phyloP scores from a whole-genome alignment of 1,140 invertebrate species.

The Drosophila novamexicana region DNA sequence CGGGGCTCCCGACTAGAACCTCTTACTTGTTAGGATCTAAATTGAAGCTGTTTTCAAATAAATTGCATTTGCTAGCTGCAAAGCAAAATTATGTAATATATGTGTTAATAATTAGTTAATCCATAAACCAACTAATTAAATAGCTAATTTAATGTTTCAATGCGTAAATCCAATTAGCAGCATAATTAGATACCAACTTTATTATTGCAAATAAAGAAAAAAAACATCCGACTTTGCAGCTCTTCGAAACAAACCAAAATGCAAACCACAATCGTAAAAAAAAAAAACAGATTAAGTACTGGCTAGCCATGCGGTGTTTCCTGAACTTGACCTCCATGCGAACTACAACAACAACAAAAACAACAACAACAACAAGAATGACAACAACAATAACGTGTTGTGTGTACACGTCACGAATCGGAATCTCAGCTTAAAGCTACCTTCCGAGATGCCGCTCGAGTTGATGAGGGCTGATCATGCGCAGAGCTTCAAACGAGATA shows the following conservation, averaged over 20 bases:
- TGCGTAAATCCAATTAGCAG: background rate
- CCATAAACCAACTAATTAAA: background rate
- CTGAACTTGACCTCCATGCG: conserved; percentile 73
- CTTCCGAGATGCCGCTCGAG: background rate
- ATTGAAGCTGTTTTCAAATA: too few species aligned
- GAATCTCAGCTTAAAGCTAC: background rate
- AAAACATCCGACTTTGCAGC: background rate
- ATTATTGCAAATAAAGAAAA: background rate
- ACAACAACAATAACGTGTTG: conserved; percentile 23
- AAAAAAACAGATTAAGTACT: conserved; percentile 8
- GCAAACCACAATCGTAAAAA: conserved; percentile 23
- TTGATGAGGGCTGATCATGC: conserved; percentile 24
- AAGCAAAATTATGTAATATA: too few species aligned
- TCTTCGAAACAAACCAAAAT: conserved; percentile 10
- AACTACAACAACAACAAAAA: conserved; percentile 1
- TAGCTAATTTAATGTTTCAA: background rate
- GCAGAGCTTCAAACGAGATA: conserved; percentile 47
- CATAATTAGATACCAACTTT: background rate
- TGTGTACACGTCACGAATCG: conserved; percentile 50
- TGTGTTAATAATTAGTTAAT: background rate
- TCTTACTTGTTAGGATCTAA: too few species aligned
- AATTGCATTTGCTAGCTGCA: too few species aligned
- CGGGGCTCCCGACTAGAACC: too few species aligned
- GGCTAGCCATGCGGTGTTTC: conserved; percentile 52
- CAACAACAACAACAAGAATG: background rate